A percentile compares a stretch with the other conserved stretches of the same genome.
Evolutionary conservation across 2,797 vertebrate genomes (phyloP).

Genomic region (Simalia tracyae): DNA sequence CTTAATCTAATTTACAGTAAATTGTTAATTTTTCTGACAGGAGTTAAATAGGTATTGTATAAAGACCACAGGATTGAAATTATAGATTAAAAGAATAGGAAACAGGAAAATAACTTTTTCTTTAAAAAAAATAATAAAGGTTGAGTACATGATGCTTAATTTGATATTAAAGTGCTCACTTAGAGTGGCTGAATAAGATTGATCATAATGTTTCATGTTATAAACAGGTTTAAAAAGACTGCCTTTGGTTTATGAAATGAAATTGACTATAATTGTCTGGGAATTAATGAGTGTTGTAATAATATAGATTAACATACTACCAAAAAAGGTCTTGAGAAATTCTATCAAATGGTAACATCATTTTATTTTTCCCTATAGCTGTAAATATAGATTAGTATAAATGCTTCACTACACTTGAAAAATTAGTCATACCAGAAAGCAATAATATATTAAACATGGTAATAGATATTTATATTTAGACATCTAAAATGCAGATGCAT

Average conservation of each 20-base stretch:
- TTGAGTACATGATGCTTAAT: background rate
- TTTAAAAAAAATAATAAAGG: background rate
- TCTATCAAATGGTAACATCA: background rate
- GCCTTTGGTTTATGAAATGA: conserved; percentile 18
- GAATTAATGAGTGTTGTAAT: conserved; percentile 17
- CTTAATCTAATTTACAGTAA: conserved; percentile 38
- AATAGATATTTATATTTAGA: background rate
- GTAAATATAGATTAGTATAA: background rate
- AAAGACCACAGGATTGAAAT: background rate
- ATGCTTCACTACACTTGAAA: background rate
- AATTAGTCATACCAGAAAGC: background rate
- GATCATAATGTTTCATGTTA: background rate
- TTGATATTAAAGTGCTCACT: background rate
- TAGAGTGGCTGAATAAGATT: background rate
- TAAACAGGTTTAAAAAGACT: background rate
- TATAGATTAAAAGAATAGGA: background rate
- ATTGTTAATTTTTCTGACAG: background rate
- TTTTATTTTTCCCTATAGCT: background rate
- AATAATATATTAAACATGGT: background rate
- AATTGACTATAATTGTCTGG: conserved; percentile 13
- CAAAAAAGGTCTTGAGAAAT: background rate
- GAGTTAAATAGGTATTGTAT: background rate
- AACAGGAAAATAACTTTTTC: background rate
- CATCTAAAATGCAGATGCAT: background rate
- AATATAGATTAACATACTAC: conserved; percentile 18